Evolutionary conservation across 2,113 vertebrate species (phyloP), one percentile per base, ranked within the genome.

Genomic region (Sylvicapra grimmia): DNA sequence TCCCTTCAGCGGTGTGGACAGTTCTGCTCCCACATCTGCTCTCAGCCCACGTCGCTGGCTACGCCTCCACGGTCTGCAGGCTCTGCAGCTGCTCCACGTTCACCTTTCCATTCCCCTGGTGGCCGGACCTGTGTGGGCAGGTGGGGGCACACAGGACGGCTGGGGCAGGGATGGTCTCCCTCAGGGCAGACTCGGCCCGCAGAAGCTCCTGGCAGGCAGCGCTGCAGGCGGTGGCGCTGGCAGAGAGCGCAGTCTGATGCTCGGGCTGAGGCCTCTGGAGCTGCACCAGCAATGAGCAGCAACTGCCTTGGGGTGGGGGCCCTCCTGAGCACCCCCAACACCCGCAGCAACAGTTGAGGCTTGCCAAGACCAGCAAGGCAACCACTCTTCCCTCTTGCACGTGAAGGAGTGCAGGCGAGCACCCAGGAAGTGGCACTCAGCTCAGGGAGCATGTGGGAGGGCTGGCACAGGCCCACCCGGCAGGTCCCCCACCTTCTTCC

Each of bases 11-110:
- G 86, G 40, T 61, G 47, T 58, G 23, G n/a, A 29, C 5, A 0
- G 10, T 65, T 68, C 25, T 44, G 83, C 72, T 87, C 61, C 58
- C 33, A 5, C 5, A 4, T 88, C 84, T 31, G 44, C 61, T 63
- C 49, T 68, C n/a, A 8, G 92, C 61, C 59, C 51, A 10, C n/a
- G 15, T 27, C 47, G 85, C 4, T 6, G 0, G 29, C 97, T 97
- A 97, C 6, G 97, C 95, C 94, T 98, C 98, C 16, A 77, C 63
- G 0, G 96, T 87, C 92, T 98, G 93, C 88, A 96, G 63, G 49
- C 90, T 97, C 91, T 95, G 95, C 44, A 98, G 96, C 86, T 98
- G 98, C 31, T 98, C 92, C 47, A 68, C 14, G 2, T 53, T 92
- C 75, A 53, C 27, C 11, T 86, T 58, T 16, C 49, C 56, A 0